phyloP scores from a whole-genome alignment of 2,113 vertebrate genomes.

The Notiomystis cincta region DNA sequence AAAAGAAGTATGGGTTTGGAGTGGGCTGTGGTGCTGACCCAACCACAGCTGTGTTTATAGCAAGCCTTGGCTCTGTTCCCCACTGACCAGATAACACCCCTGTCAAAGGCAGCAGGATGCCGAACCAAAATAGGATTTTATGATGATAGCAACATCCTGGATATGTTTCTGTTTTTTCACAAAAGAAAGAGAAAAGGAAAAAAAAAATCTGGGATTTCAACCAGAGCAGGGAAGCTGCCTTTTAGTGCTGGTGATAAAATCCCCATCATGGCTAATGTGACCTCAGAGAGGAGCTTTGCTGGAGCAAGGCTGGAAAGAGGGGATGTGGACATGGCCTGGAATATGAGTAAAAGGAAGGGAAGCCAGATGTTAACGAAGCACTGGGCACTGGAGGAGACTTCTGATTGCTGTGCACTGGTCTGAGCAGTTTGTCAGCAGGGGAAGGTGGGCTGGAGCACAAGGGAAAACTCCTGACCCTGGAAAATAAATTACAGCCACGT shows the following conservation, averaged over 20 bases:
- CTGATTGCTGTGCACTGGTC: neutral
- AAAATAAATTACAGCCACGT: neutral
- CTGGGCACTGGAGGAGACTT: neutral
- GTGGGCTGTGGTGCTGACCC: neutral
- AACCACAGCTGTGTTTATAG: slow-evolving; percentile 9
- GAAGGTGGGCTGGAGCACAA: neutral
- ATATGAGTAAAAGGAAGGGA: neutral
- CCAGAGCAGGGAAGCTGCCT: neutral
- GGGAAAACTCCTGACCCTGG: neutral
- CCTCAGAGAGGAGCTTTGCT: neutral
- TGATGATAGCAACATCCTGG: slow-evolving; percentile 44
- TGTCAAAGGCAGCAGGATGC: slow-evolving; percentile 16
- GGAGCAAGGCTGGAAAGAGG: neutral
- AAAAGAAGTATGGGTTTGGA: neutral
- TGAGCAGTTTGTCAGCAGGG: neutral
- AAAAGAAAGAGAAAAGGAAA: neutral
- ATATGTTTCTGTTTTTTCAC: neutral
- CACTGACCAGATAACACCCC: slow-evolving; percentile 17
- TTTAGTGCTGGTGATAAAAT: neutral
- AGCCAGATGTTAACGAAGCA: neutral
- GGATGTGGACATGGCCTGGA: neutral
- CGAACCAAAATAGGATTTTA: slow-evolving; percentile 41
- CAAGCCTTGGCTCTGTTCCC: slow-evolving; percentile 13
- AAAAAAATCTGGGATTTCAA: neutral
- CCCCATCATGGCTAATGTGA: neutral